Evolutionary conservation across 2,113 vertebrate genomes (phyloP).

Genomic region (Phyllostomus hastatus): DNA sequence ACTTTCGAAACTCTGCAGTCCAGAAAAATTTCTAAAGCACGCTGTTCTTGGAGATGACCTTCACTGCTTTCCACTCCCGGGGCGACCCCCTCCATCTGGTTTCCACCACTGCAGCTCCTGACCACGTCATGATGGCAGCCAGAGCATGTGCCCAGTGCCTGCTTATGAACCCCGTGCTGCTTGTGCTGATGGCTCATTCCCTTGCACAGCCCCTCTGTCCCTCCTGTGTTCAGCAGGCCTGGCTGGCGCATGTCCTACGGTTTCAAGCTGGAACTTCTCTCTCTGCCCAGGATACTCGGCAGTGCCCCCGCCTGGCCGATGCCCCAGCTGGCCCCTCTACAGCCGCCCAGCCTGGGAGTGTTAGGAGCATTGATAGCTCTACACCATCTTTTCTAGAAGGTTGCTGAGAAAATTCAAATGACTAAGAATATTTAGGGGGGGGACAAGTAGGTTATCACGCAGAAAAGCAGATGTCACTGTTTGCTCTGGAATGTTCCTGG

Average conservation of each 20-base stretch:
- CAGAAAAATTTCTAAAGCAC: background rate
- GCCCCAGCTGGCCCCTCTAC: background rate
- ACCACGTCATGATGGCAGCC: background rate
- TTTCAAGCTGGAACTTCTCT: rapidly evolving
- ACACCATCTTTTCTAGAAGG: background rate
- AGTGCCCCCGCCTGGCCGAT: background rate
- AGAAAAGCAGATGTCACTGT: background rate
- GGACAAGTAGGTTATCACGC: background rate
- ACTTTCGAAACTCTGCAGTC: background rate
- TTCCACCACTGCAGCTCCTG: background rate
- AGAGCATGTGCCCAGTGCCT: rapidly evolving
- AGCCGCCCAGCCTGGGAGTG: rapidly evolving
- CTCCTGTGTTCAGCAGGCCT: too few species aligned
- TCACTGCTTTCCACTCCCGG: background rate
- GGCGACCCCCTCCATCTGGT: rapidly evolving
- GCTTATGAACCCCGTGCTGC: background rate
- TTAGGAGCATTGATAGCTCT: too few species aligned
- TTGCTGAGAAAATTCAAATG: background rate
- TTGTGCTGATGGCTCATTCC: background rate
- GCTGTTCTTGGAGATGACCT: background rate
- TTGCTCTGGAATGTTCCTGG: background rate
- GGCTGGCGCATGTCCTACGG: rapidly evolving
- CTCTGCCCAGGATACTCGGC: background rate
- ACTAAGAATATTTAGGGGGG: background rate
- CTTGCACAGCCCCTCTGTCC: rapidly evolving